These are phyloP conservation scores for Pangasius krempfi DNA, from an alignment of 2,797 vertebrate genomes.

Conservation along the genomic window DNA sequence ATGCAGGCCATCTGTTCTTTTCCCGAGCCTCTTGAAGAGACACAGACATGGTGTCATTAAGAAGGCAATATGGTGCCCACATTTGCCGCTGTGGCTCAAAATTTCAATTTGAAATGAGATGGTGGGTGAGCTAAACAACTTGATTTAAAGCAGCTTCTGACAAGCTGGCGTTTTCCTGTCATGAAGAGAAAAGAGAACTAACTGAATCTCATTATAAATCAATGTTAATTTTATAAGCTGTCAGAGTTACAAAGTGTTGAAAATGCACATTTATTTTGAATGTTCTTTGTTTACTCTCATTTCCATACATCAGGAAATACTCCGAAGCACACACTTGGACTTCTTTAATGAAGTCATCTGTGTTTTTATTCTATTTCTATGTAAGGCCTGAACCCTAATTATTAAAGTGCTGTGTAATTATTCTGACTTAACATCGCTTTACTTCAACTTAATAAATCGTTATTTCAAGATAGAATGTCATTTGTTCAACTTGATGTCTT, in stretches of 20 bases:
- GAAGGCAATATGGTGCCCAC: constrained; percentile 62
- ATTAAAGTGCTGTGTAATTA: neutral
- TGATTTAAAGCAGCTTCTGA: constrained; percentile 9
- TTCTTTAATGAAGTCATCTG: neutral
- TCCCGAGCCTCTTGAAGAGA: constrained; percentile 58
- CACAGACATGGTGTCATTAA: constrained; percentile 65
- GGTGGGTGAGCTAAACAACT: constrained; percentile 21
- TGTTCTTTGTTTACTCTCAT: neutral
- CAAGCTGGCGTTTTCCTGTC: neutral
- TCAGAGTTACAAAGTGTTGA: neutral
- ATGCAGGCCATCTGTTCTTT: constrained; percentile 68
- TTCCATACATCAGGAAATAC: neutral
- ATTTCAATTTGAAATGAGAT: constrained; percentile 48
- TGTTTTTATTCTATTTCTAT: neutral
- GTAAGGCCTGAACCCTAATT: neutral
- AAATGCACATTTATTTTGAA: neutral
- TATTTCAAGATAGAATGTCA: neutral
- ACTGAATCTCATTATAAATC: neutral
- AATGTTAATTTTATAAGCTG: neutral
- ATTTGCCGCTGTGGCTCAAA: constrained; percentile 51
- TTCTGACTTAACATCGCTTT: neutral
- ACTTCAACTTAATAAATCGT: neutral
- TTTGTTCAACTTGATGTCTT: neutral
- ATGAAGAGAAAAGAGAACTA: neutral
- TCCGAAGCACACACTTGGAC: neutral